Evolutionary conservation across 2,888 invertebrate species (phyloP).

Genomic region (Gnatocerus cornutus): DNA sequence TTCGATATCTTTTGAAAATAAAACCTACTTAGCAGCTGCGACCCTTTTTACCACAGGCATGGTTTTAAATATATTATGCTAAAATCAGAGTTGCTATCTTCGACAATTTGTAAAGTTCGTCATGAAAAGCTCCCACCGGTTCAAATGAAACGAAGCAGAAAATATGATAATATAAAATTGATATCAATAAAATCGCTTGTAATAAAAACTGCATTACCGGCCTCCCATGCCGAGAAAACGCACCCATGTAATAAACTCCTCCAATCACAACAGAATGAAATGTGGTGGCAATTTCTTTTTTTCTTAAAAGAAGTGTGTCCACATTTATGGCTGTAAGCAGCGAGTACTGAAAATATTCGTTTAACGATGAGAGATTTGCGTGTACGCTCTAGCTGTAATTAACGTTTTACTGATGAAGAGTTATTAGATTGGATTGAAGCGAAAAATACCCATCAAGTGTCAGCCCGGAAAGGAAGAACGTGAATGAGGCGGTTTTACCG

Average conservation of each 20-base stretch:
- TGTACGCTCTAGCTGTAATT: conserved; percentile 21
- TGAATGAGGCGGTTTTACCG: conserved; percentile 18
- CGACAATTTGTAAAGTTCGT: no score
- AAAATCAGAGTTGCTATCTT: no score
- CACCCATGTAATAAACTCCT: conserved; percentile 32
- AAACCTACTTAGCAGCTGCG: no score
- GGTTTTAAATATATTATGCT: no score
- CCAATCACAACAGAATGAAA: neutral
- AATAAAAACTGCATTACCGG: conserved; percentile 23
- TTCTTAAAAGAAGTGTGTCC: conserved; percentile 12
- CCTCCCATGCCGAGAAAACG: conserved; percentile 25
- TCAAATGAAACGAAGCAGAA: conserved; percentile 16
- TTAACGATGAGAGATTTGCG: conserved; percentile 14
- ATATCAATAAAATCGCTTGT: conserved; percentile 17
- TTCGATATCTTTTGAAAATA: no score
- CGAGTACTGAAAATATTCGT: conserved; percentile 2
- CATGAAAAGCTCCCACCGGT: neutral
- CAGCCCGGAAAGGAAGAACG: conserved; percentile 19
- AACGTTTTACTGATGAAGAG: conserved; percentile 17
- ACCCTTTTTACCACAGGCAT: no score
- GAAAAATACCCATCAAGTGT: conserved; percentile 10
- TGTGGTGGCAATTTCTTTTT: conserved; percentile 20
- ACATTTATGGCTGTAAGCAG: conserved; percentile 17
- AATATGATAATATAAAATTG: conserved; percentile 21
- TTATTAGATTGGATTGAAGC: conserved; percentile 17